Percentiles rank a stretch among this genome's conserved stretches.
phyloP scores from a whole-genome alignment of 2,797 vertebrate genomes.

The Emydoidea blandingii region DNA sequence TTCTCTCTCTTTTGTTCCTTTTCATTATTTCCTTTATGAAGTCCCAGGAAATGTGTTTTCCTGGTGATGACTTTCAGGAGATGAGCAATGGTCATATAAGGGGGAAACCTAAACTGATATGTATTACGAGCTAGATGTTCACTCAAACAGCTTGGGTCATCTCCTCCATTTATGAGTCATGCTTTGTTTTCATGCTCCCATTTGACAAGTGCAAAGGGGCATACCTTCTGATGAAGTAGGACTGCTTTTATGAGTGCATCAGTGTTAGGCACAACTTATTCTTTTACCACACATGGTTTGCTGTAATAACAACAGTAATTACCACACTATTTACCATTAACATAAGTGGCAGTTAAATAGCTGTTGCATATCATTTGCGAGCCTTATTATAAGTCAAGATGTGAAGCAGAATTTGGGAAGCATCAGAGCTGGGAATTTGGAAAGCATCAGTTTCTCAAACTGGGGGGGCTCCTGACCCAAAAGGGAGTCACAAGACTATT shows the following conservation, averaged over 20 bases:
- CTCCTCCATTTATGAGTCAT: not conserved
- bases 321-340: not conserved
- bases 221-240: not conserved
- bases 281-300: not conserved
- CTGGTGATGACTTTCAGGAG: not conserved
- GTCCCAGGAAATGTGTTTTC: not conserved
- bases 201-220: not conserved
- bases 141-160: not conserved
- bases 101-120: not conserved
- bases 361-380: constrained; percentile 18
- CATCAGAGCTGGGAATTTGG: not conserved
- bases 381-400: not conserved
- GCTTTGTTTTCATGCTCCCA: not conserved
- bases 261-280: not conserved
- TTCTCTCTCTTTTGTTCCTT: not conserved
- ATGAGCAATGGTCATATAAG: not conserved
- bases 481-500: no score
- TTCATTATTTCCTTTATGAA: not conserved
- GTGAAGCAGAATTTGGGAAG: constrained; percentile 8
- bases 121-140: not conserved
- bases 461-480: no score
- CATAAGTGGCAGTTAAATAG: constrained; percentile 15
- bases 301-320: constrained; percentile 31
- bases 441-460: no score
- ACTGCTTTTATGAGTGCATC: not conserved